Evolutionary conservation across 2,888 invertebrate species (phyloP).

Genomic region (Smittia sp.): DNA sequence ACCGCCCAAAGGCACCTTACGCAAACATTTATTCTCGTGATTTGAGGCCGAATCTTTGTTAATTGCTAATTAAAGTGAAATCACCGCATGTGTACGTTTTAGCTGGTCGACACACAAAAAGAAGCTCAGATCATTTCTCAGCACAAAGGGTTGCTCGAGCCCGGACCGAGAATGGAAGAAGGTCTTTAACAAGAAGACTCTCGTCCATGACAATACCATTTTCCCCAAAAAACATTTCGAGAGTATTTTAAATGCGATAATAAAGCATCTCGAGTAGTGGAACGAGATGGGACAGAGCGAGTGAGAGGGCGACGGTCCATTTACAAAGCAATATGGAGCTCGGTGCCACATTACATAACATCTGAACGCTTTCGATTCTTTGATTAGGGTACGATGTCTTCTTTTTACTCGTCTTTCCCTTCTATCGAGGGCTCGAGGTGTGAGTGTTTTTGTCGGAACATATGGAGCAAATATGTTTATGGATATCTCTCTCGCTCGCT

Average conservation of each 20-base stretch:
- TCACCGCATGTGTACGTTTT: neutral
- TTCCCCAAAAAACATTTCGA: neutral
- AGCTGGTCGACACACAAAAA: neutral
- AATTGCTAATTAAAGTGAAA: neutral
- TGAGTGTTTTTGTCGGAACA: slow-evolving; percentile 19
- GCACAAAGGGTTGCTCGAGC: slow-evolving; percentile 1
- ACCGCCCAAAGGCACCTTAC: neutral
- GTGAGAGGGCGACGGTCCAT: slow-evolving; percentile 6
- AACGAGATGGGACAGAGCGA: neutral
- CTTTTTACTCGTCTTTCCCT: too few species aligned
- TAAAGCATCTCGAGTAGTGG: slow-evolving; percentile 15
- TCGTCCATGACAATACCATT: neutral
- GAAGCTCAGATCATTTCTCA: neutral
- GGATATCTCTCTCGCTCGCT: too few species aligned
- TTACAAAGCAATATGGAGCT: slow-evolving; percentile 20
- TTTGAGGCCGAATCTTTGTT: neutral
- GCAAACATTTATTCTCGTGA: neutral
- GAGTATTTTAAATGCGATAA: slow-evolving; percentile 29
- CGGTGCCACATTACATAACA: neutral
- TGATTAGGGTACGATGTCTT: slow-evolving; percentile 18
- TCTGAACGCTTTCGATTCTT: slow-evolving; percentile 25
- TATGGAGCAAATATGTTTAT: slow-evolving; percentile 4
- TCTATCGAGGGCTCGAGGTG: neutral
- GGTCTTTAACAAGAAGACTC: neutral
- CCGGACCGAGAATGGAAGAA: neutral